Conservation (phyloP, 2,113 vertebrate species). For the Lophura nycthemera region DNA sequence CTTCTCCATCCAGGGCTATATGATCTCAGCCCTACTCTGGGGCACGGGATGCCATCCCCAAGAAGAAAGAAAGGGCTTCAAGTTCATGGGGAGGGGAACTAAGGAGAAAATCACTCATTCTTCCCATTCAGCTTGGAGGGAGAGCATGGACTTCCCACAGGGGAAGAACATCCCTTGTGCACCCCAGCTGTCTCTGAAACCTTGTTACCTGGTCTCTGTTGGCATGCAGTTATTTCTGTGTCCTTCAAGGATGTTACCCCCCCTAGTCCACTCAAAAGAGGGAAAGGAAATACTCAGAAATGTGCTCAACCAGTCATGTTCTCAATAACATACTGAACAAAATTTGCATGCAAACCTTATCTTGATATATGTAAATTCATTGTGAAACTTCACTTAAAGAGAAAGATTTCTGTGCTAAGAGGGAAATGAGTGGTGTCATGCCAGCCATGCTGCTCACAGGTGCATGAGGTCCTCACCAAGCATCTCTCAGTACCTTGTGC, state of each 20-base stretch:
- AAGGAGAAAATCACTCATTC: not conserved
- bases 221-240: not conserved
- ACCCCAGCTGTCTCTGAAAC: not conserved
- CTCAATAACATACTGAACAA: not conserved
- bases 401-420: not conserved
- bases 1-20: not conserved
- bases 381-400: slow-evolving; percentile 15
- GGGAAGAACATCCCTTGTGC: not conserved
- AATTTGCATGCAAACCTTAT: not conserved
- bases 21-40: not conserved
- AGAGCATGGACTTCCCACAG: not conserved
- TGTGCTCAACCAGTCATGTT: not conserved
- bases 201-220: not conserved
- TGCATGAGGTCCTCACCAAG: rapidly evolving
- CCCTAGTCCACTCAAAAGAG: not conserved
- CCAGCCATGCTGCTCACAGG: rapidly evolving
- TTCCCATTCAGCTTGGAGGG: rapidly evolving
- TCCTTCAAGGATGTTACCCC: not conserved
- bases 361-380: not conserved
- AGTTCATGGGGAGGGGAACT: rapidly evolving
- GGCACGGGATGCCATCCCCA: not conserved
- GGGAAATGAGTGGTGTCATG: rapidly evolving
- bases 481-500: not conserved
- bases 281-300: slow-evolving; percentile 1
- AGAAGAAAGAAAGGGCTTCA: not conserved